phyloP scores from a whole-genome alignment of 2,113 vertebrate species.

The Proterorhinus semilunaris region DNA sequence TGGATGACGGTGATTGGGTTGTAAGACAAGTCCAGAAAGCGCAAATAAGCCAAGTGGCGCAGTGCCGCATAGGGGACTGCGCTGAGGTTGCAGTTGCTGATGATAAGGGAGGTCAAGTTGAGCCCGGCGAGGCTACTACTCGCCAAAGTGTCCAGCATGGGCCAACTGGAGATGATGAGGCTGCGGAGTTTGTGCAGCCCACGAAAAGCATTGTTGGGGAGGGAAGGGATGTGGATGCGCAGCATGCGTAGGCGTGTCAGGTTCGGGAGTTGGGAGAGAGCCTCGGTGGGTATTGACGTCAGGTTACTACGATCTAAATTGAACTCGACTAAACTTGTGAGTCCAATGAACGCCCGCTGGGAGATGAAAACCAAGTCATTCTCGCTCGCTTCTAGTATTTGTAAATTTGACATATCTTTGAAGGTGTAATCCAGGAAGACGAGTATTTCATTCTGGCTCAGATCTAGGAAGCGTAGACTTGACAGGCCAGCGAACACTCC shows the following conservation, averaged over 20 bases:
- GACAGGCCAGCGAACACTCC: constrained; percentile 83
- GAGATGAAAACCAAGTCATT: constrained; percentile 86
- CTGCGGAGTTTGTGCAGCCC: constrained; percentile 75
- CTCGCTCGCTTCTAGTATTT: constrained; percentile 76
- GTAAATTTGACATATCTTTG: constrained; percentile 75
- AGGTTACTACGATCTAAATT: constrained; percentile 85
- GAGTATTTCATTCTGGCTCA: constrained; percentile 87
- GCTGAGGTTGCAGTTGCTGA: constrained; percentile 83
- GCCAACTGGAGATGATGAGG: constrained; percentile 83
- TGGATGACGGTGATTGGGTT: constrained; percentile 84
- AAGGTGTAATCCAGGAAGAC: constrained; percentile 88
- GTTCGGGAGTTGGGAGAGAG: constrained; percentile 80
- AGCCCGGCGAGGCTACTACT: constrained; percentile 81
- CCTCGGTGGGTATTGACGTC: constrained; percentile 80
- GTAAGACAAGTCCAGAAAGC: constrained; percentile 83
- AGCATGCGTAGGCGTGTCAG: constrained; percentile 75
- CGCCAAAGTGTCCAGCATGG: constrained; percentile 74
- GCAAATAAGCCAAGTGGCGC: constrained; percentile 80
- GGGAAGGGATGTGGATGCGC: constrained; percentile 74
- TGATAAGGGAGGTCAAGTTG: constrained; percentile 83
- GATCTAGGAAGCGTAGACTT: constrained; percentile 78
- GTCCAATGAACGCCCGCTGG: constrained; percentile 79
- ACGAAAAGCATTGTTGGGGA: constrained; percentile 79
- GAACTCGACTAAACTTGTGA: constrained; percentile 77
- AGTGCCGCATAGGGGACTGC: constrained; percentile 80